phyloP scores from a whole-genome alignment of 1,140 invertebrate genomes.

The Bursaphelenchus mucronatus region DNA sequence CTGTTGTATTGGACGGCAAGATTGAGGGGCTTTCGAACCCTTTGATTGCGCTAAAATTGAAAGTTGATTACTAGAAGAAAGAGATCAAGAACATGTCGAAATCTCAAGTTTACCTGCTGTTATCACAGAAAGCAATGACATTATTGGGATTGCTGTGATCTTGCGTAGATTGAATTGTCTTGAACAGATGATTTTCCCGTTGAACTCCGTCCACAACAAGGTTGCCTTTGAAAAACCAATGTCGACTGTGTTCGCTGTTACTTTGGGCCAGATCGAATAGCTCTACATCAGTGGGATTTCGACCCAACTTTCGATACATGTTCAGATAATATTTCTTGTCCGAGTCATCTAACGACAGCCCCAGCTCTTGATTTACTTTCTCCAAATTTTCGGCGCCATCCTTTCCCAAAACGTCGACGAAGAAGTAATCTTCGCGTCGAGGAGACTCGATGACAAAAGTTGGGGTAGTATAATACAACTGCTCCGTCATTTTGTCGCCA shows the following conservation, averaged over 20 bases:
- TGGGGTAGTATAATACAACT: neutral
- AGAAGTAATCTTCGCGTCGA: slow-evolving; percentile 1
- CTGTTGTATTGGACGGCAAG: slow-evolving; percentile 63
- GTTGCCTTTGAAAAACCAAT: slow-evolving; percentile 72
- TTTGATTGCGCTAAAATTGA: slow-evolving; percentile 74
- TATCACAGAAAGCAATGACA: slow-evolving; percentile 94
- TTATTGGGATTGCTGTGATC: slow-evolving; percentile 80
- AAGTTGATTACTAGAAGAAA: slow-evolving; percentile 32
- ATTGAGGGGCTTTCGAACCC: slow-evolving; percentile 73
- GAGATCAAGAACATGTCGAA: neutral
- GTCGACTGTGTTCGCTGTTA: slow-evolving; percentile 69
- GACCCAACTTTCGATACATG: slow-evolving; percentile 69
- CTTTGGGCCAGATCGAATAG: slow-evolving; percentile 97
- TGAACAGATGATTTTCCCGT: slow-evolving; percentile 76
- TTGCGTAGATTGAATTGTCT: slow-evolving; percentile 88
- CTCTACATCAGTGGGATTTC: slow-evolving; percentile 94
- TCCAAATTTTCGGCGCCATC: slow-evolving; percentile 30
- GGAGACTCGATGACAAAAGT: slow-evolving; percentile 13
- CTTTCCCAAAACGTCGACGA: slow-evolving; percentile 27
- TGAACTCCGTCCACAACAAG: slow-evolving; percentile 78
- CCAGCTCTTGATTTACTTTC: slow-evolving; percentile 39
- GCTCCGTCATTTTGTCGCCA: slow-evolving; percentile 54
- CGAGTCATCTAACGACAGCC: slow-evolving; percentile 63
- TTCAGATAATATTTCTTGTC: slow-evolving; percentile 64
- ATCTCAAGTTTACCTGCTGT: slow-evolving; percentile 71